Percentiles rank a stretch among this genome's conserved stretches.
These are phyloP conservation scores for Chalcis sispes DNA, from an alignment of 2,888 invertebrate species.

Conservation along the genomic window DNA sequence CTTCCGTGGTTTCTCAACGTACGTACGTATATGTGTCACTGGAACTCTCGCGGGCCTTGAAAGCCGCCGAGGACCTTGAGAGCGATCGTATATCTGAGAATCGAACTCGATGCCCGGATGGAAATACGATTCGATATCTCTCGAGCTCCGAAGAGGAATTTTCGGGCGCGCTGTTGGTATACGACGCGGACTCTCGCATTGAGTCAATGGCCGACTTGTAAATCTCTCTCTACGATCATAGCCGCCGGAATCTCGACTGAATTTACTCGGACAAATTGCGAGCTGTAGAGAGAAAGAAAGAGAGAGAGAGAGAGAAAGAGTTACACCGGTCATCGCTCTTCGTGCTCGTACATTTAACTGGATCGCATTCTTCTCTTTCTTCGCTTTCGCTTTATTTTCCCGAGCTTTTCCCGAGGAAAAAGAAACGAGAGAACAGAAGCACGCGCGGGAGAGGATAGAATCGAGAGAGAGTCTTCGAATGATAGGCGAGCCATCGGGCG, in stretches of 20 bases:
- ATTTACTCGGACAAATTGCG: slow-evolving; percentile 47
- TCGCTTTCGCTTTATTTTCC: neutral
- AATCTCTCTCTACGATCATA: too few species aligned
- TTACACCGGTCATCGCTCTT: slow-evolving; percentile 45
- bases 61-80: neutral
- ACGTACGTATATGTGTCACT: neutral
- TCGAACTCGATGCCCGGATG: neutral
- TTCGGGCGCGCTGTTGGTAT: too few species aligned
- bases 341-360: slow-evolving; percentile 32
- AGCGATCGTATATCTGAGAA: too few species aligned
- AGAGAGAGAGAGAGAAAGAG: slow-evolving; percentile 18
- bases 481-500: too few species aligned
- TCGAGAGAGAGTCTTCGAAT: too few species aligned
- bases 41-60: neutral
- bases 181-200: too few species aligned
- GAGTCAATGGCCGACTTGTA: slow-evolving; percentile 49
- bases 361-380: slow-evolving; percentile 34
- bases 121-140: too few species aligned
- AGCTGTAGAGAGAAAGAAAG: neutral
- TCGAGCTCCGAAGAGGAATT: too few species aligned
- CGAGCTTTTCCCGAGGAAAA: slow-evolving; percentile 1
- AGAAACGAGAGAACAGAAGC: too few species aligned
- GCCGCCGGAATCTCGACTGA: slow-evolving; percentile 5
- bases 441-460: neutral
- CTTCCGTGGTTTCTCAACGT: neutral